A percentile compares a stretch with the other conserved stretches of the same genome.
These are phyloP conservation scores for Forbesichthys agassizii DNA, from an alignment of 2,113 vertebrate species.

Conservation along the genomic window DNA sequence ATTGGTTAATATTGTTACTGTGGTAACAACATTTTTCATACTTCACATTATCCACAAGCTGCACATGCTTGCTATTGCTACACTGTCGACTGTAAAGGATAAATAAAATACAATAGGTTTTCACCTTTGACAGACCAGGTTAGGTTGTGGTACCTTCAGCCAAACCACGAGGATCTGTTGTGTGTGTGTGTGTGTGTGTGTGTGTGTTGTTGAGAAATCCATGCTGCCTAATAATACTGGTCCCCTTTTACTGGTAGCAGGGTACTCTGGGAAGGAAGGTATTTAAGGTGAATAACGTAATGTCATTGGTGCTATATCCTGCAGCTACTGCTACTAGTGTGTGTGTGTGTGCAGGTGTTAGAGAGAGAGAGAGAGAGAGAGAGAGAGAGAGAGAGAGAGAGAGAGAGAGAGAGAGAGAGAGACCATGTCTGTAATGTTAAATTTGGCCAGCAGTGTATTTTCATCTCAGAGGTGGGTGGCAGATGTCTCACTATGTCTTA, in stretches of 20 bases:
- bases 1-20: too few species aligned
- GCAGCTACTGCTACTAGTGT: background rate
- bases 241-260: background rate
- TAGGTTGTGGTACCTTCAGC: too few species aligned
- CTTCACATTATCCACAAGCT: too few species aligned
- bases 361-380: background rate
- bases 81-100: too few species aligned
- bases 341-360: constrained; percentile 3
- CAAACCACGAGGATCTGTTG: too few species aligned
- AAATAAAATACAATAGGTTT: too few species aligned
- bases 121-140: too few species aligned
- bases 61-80: too few species aligned
- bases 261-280: background rate
- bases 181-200: background rate
- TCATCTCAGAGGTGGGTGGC: constrained; percentile 38
- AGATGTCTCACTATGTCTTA: constrained; percentile 44
- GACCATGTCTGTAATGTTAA: background rate
- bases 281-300: background rate
- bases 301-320: background rate
- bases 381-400: background rate
- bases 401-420: background rate
- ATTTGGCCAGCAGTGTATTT: constrained; percentile 34
- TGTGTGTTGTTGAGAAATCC: background rate
- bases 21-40: too few species aligned
- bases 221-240: too few species aligned